A percentile compares a stretch with the other conserved stretches of the same genome.
phyloP scores from a whole-genome alignment of 2,888 invertebrate species.

The Machimus rusticus region DNA sequence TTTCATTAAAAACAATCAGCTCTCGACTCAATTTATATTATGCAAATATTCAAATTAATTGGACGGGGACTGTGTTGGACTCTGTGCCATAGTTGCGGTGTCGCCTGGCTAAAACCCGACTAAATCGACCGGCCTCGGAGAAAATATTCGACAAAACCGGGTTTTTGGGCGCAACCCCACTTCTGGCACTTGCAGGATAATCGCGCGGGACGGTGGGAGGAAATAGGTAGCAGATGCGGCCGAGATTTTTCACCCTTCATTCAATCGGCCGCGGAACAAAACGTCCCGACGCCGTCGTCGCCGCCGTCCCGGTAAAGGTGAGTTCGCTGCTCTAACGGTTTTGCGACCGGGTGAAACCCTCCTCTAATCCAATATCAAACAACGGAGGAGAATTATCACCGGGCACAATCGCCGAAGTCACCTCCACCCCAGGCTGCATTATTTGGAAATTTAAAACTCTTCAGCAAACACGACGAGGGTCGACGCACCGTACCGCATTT shows the following conservation, averaged over 20 bases:
- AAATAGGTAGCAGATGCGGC: conserved; percentile 39
- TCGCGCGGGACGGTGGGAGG: neutral
- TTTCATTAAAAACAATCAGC: conserved; percentile 33
- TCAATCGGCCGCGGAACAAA: neutral
- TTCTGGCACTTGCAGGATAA: neutral
- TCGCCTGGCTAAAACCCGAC: neutral
- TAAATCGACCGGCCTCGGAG: neutral
- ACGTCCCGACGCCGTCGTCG: neutral
- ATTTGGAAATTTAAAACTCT: conserved; percentile 43
- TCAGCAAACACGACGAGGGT: conserved; percentile 28
- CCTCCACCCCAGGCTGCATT: conserved; percentile 38
- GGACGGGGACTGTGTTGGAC: neutral
- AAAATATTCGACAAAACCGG: neutral
- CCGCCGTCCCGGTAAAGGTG: neutral
- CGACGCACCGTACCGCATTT: conserved; percentile 11
- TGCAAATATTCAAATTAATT: conserved; percentile 22
- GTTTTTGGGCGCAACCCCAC: neutral
- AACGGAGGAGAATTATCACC: conserved; percentile 41
- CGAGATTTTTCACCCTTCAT: conserved; percentile 22
- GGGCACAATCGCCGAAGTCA: conserved; percentile 39
- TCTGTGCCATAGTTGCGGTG: neutral
- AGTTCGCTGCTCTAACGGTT: conserved; percentile 6
- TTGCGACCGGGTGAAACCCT: conserved; percentile 3
- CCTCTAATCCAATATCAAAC: conserved; percentile 37
- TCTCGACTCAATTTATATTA: conserved; percentile 16